Conservation (phyloP, 2,797 vertebrate species). For the Carapus acus region DNA sequence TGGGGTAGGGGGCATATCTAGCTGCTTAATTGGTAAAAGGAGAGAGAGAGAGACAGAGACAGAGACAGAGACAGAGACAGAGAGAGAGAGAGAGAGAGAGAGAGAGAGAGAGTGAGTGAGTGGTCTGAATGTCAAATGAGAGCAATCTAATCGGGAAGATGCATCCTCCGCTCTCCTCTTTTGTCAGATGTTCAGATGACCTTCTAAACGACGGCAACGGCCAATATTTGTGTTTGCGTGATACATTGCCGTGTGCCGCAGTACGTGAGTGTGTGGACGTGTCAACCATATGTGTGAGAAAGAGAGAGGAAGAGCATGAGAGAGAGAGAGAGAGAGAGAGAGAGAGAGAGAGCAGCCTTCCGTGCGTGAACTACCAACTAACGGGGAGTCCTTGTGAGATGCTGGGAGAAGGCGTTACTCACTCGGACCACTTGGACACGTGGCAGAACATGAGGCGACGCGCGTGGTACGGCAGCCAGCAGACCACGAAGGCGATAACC, state of each 20-base stretch:
- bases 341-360: no score
- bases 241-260: no score
- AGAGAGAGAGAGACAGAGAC: constrained; percentile 19
- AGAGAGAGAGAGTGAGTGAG: neutral
- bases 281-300: neutral
- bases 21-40: constrained; percentile 25
- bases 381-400: neutral
- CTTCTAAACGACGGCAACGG: constrained; percentile 10
- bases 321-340: no score
- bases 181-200: constrained; percentile 27
- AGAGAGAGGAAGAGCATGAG: no score
- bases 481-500: constrained; percentile 93
- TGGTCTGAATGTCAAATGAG: constrained; percentile 23
- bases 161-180: constrained; percentile 16
- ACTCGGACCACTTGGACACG: constrained; percentile 84
- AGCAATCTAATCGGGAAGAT: constrained; percentile 37
- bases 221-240: constrained; percentile 7
- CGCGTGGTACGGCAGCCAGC: constrained; percentile 93
- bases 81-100: constrained; percentile 5
- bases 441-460: constrained; percentile 97
- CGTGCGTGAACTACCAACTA: neutral
- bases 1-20: no score
- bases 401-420: constrained; percentile 63
- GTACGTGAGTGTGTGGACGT: neutral
- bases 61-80: constrained; percentile 1